These are phyloP conservation scores for Cyanistes caeruleus DNA, from an alignment of 2,113 vertebrate species.

Conservation along the genomic window DNA sequence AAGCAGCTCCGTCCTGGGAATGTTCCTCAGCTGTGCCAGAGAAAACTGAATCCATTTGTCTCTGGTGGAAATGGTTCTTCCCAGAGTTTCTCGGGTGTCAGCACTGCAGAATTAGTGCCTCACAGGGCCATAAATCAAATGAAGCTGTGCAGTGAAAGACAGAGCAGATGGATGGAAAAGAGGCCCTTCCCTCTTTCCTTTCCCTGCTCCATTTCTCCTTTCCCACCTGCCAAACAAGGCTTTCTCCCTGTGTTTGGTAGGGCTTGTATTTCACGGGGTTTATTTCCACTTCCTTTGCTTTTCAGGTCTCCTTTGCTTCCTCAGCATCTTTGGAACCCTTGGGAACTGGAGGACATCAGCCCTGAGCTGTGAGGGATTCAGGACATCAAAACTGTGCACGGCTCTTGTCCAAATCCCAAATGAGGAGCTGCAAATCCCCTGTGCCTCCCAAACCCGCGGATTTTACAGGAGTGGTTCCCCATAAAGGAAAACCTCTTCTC, in stretches of 20 bases:
- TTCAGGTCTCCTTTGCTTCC: neutral
- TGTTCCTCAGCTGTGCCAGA: neutral
- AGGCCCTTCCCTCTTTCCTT: neutral
- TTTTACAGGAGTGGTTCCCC: neutral
- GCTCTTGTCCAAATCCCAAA: neutral
- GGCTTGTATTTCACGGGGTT: neutral
- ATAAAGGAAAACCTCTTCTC: neutral
- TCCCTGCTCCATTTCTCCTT: neutral
- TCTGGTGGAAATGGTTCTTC: neutral
- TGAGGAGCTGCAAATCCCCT: neutral
- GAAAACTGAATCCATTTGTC: neutral
- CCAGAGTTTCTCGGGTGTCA: neutral
- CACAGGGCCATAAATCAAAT: conserved; percentile 25
- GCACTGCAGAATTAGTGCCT: neutral
- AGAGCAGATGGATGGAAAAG: neutral
- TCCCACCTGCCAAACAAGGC: neutral
- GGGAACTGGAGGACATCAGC: neutral
- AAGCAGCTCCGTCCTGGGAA: neutral
- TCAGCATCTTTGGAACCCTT: neutral
- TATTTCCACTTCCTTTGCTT: neutral
- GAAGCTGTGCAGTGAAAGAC: neutral
- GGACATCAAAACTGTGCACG: neutral
- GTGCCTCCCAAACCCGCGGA: neutral
- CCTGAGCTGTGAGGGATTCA: neutral
- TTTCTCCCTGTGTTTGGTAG: neutral